Evolutionary conservation across 2,113 vertebrate species (phyloP).

Genomic region (Triplophysa siluroides): DNA sequence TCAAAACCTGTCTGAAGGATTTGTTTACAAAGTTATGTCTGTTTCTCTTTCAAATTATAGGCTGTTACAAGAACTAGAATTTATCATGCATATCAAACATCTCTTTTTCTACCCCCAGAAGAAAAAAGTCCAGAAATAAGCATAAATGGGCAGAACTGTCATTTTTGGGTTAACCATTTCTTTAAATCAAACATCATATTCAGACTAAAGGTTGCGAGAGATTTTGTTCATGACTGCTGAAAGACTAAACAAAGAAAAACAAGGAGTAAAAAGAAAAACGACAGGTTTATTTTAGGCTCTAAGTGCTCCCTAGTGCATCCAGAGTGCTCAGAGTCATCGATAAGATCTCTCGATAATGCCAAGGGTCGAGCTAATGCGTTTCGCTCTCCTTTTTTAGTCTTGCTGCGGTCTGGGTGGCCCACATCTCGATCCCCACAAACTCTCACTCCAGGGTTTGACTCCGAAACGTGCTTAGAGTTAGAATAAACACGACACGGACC

Average conservation of each 20-base stretch:
- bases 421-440: not conserved
- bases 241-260: not conserved
- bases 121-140: too few relatives aligned
- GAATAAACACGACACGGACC: slow-evolving; percentile 25
- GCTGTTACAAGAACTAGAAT: too few relatives aligned
- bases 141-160: too few relatives aligned
- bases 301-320: slow-evolving; percentile 27
- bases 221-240: not conserved
- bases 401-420: slow-evolving; percentile 40
- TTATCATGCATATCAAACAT: too few relatives aligned
- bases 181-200: slow-evolving; percentile 3
- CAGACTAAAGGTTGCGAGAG: not conserved
- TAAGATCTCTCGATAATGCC: slow-evolving; percentile 38
- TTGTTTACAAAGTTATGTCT: too few relatives aligned
- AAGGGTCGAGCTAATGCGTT: slow-evolving; percentile 31
- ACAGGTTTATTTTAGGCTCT: slow-evolving; percentile 11
- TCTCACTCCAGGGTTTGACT: not conserved
- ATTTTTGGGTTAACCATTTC: too few relatives aligned
- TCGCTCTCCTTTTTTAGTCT: slow-evolving; percentile 27
- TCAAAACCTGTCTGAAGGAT: too few relatives aligned
- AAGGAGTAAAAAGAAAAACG: not conserved
- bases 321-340: slow-evolving; percentile 21
- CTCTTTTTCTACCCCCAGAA: too few relatives aligned
- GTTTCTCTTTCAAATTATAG: too few relatives aligned
- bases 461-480: slow-evolving; percentile 1